Conservation (phyloP, 2,797 vertebrate genomes). For the Siniperca obscura region DNA sequence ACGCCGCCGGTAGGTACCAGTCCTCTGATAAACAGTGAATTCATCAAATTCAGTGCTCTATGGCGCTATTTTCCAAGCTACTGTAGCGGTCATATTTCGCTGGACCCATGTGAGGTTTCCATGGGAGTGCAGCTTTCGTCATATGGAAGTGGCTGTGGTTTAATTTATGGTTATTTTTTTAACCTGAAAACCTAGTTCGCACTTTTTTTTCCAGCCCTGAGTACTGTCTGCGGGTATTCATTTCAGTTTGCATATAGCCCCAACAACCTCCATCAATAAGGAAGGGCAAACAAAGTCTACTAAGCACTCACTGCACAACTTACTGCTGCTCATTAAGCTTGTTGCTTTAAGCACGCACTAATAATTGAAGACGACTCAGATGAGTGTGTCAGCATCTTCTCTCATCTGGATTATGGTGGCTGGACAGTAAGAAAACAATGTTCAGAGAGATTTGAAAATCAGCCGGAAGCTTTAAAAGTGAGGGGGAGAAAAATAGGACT, state of each 20-base stretch:
- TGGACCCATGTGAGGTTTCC: too few relatives aligned
- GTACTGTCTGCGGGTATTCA: background rate
- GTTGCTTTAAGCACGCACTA: background rate
- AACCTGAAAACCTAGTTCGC: too few relatives aligned
- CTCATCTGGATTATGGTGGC: background rate
- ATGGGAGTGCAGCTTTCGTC: too few relatives aligned
- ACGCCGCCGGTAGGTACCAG: too few relatives aligned
- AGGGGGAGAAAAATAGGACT: background rate
- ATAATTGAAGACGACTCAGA: background rate
- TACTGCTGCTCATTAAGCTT: background rate
- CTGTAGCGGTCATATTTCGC: too few relatives aligned
- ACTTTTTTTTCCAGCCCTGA: background rate
- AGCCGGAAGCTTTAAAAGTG: background rate
- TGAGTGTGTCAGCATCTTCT: background rate
- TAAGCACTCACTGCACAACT: background rate
- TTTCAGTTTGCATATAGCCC: background rate
- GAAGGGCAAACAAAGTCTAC: background rate
- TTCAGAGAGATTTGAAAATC: background rate
- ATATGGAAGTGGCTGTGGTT: too few relatives aligned
- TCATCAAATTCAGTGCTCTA: too few relatives aligned
- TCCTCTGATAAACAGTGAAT: too few relatives aligned
- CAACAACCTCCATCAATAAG: background rate
- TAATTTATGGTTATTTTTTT: too few relatives aligned
- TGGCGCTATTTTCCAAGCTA: too few relatives aligned
- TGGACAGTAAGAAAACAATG: background rate